Evolutionary conservation across 2,888 invertebrate genomes (phyloP).

Genomic region (Synanthedon andrenaeformis): DNA sequence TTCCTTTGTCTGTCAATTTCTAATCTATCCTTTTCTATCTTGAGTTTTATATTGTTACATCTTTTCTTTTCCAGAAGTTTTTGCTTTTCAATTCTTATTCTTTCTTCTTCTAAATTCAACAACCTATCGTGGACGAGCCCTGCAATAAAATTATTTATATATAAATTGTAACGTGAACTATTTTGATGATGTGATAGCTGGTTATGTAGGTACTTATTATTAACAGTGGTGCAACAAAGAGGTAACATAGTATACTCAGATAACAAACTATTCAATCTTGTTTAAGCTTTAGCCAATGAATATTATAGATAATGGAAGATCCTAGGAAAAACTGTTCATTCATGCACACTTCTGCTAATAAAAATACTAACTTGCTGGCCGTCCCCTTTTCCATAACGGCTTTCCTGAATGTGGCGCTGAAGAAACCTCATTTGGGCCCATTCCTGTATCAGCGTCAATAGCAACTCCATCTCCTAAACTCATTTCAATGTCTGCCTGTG

Average conservation of each 20-base stretch:
- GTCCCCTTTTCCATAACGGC: constrained; percentile 36
- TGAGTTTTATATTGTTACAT: constrained; percentile 41
- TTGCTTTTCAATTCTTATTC: constrained; percentile 41
- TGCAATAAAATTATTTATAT: constrained; percentile 10
- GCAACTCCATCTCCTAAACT: constrained; percentile 24
- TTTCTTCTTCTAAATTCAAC: constrained; percentile 40
- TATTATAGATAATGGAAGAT: no score
- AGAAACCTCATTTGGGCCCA: constrained; percentile 36
- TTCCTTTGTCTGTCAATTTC: constrained; percentile 43
- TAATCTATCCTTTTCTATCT: constrained; percentile 40
- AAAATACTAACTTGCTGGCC: constrained; percentile 31
- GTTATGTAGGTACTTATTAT: not conserved
- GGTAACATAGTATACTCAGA: no score
- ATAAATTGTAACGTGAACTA: not conserved
- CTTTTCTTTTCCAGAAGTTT: constrained; percentile 42
- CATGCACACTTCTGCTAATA: no score
- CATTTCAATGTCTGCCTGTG: constrained; percentile 28
- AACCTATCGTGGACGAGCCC: constrained; percentile 40
- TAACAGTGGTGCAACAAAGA: no score
- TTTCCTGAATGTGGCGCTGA: constrained; percentile 28
- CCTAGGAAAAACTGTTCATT: no score
- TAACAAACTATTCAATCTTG: no score
- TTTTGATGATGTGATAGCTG: not conserved
- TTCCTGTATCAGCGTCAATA: constrained; percentile 21
- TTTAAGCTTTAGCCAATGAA: no score